Conservation (phyloP, 1,140 invertebrate genomes). For the Drosophila prosaltans region DNA sequence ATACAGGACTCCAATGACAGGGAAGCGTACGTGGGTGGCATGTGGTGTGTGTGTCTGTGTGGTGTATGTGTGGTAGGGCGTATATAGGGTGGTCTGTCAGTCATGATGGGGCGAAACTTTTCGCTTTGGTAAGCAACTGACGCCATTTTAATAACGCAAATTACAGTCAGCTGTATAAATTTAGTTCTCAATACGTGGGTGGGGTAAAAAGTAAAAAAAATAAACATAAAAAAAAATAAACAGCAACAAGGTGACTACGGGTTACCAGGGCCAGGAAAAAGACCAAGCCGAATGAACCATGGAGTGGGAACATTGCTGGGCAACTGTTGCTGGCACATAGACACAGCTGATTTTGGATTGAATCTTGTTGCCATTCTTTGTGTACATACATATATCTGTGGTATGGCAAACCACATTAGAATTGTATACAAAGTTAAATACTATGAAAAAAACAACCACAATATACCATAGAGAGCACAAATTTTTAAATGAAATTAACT, state of each 20-base stretch:
- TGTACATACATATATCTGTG: constrained; percentile 1
- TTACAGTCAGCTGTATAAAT: constrained; percentile 74
- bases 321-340: constrained; percentile 72
- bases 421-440: background rate
- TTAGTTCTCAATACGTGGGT: constrained; percentile 54
- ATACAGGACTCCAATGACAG: constrained; percentile 23
- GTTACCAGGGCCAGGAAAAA: background rate
- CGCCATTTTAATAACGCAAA: constrained; percentile 79
- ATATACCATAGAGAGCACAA: too few species aligned
- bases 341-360: constrained; percentile 44
- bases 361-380: constrained; percentile 6
- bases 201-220: constrained; percentile 8
- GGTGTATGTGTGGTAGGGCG: too few species aligned
- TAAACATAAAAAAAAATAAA: background rate
- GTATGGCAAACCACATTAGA: background rate
- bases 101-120: constrained; percentile 40
- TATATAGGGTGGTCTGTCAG: background rate
- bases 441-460: background rate
- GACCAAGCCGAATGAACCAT: background rate
- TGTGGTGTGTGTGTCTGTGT: background rate
- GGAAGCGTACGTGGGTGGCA: background rate
- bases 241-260: constrained; percentile 11
- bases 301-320: constrained; percentile 27
- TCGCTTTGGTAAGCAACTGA: constrained; percentile 74
- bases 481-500: too few species aligned